A percentile compares a stretch with the other conserved stretches of the same genome.
Conservation (phyloP, 2,888 invertebrate genomes). For the Yponomeuta plumbellus region DNA sequence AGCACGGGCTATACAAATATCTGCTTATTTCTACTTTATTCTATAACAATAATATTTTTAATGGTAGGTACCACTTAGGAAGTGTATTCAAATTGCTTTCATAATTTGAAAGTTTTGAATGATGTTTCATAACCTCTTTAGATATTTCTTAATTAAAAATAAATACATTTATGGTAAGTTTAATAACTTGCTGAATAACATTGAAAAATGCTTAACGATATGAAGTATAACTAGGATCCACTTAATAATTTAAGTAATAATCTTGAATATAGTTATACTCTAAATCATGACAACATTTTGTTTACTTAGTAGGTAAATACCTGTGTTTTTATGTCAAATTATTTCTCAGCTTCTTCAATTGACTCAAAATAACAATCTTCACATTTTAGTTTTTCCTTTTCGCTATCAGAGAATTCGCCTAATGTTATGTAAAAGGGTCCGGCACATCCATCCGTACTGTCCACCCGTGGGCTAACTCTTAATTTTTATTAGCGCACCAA, state of each 20-base stretch:
- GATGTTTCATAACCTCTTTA: background rate
- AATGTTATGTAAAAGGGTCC: too few relatives aligned
- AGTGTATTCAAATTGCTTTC: background rate
- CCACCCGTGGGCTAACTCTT: background rate
- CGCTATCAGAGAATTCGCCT: background rate
- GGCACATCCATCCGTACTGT: background rate
- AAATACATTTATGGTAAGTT: background rate
- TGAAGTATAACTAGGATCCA: background rate
- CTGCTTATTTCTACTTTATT: background rate
- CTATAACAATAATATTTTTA: background rate
- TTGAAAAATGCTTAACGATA: background rate
- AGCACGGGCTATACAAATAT: background rate
- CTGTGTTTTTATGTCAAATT: background rate
- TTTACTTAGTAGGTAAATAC: background rate
- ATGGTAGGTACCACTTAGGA: background rate
- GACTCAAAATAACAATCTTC: background rate
- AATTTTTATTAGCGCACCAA: constrained; percentile 3
- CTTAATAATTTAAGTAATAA: background rate
- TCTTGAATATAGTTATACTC: background rate
- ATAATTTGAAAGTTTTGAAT: background rate
- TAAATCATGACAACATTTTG: background rate
- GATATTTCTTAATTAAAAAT: background rate
- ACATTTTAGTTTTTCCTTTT: background rate
- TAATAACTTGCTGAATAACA: background rate
- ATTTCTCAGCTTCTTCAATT: background rate